A percentile compares a stretch with the other conserved stretches of the same genome.
Evolutionary conservation across 2,888 invertebrate genomes (phyloP).

Genomic region (Blastobasis adustella): DNA sequence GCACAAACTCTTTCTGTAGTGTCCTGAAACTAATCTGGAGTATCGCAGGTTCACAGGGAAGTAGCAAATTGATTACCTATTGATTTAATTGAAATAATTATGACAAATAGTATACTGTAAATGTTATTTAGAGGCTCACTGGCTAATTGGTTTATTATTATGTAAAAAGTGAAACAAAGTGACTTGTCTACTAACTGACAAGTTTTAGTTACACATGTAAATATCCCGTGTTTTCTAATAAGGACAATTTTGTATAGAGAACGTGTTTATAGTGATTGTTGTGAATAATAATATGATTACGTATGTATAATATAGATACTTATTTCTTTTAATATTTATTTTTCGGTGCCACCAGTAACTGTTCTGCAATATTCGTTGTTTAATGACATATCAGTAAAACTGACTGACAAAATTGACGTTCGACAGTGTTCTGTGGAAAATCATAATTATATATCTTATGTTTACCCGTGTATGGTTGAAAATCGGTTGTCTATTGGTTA

Average conservation of each 20-base stretch:
- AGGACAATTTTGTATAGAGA: constrained; percentile 57
- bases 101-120: too few species aligned
- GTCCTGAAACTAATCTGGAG: too few species aligned
- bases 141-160: background rate
- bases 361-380: constrained; percentile 18
- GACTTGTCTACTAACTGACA: background rate
- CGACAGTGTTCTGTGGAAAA: too few species aligned
- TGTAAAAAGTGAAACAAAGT: background rate
- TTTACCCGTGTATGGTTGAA: too few species aligned
- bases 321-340: constrained; percentile 30
- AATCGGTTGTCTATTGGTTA: too few species aligned
- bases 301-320: constrained; percentile 25
- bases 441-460: too few species aligned
- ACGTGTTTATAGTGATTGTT: constrained; percentile 46
- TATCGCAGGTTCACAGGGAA: too few species aligned
- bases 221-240: constrained; percentile 43
- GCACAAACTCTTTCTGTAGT: too few species aligned
- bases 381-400: constrained; percentile 19
- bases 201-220: constrained; percentile 51
- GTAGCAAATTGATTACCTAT: too few species aligned
- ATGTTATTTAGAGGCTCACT: background rate
- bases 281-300: constrained; percentile 35
- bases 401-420: too few species aligned
- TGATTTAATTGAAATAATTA: too few species aligned
- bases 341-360: constrained; percentile 35